Evolutionary conservation across 92 coral and sea anemone species (phyloP), one percentile per base, ranked within the genome.

Genomic region (Siderastrea radians): DNA sequence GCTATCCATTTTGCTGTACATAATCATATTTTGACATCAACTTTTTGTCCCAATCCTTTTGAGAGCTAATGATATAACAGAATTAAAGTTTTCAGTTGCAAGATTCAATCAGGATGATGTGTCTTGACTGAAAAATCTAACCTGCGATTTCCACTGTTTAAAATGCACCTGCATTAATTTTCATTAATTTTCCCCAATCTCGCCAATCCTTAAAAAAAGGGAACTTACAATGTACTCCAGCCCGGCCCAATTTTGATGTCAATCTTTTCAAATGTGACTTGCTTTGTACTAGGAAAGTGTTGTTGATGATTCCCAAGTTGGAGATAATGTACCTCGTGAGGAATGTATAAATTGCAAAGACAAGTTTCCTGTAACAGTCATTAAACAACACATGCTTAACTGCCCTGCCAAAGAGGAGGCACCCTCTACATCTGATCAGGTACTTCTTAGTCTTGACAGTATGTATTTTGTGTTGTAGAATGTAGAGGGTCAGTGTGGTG

Each of bases 311-410:
- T 54, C 80, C 26, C 80, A 75, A 57, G 80, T 75, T 67, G 80
- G 80, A 75, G 80, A 75, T 75, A 75, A 26, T 75, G 45, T 75
- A 75, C 80, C 80, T 75, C 80, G 14, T 5, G 67, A 38, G 66
- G 80, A 75, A 75, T 75, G 65, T 55, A 52, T 75, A 45, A 75
- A 75, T n/a, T 75, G 80, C 80, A 75, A 75, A 75, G 80, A 57
- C 80, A 26, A 57, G 80, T 17, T 75, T 67, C 80, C 80, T 75
- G 68, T 75, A 17, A 75, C 80, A 75, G 80, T 67, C 80, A 75
- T 75, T 75, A 75, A 75, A 57, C 80, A 75, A 45, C 80, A 75
- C 80, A 75, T 75, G 80, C 80, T 38, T 54, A 51, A 44, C 80
- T 75, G 80, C 80, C 80, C 80, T 54, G 80, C 16, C 17, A 15